These are phyloP conservation scores for Meiosimyza platycephala DNA, from an alignment of 2,888 invertebrate species.

Conservation along the genomic window DNA sequence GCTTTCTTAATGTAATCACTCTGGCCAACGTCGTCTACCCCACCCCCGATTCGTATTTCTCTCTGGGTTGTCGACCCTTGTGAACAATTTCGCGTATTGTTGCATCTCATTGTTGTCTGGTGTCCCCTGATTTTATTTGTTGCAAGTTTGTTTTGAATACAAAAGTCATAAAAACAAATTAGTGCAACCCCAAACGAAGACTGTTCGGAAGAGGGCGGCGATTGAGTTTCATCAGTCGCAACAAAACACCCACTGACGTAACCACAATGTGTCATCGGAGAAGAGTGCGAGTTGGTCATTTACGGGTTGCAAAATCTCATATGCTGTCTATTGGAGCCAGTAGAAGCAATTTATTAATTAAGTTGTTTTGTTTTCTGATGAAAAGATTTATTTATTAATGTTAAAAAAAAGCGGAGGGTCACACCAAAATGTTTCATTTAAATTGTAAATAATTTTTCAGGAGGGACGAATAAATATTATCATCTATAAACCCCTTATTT, in stretches of 20 bases:
- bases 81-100: conserved; percentile 32
- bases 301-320: too few species aligned
- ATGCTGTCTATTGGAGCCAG: too few species aligned
- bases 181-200: conserved; percentile 14
- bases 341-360: too few species aligned
- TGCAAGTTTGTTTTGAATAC: conserved; percentile 18
- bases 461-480: too few species aligned
- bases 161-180: conserved; percentile 38
- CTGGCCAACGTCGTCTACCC: not conserved
- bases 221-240: not conserved
- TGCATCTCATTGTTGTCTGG: conserved; percentile 14
- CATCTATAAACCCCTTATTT: too few species aligned
- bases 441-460: too few species aligned
- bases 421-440: too few species aligned
- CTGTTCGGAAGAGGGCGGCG: not conserved
- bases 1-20: conserved; percentile 40
- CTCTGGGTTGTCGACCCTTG: conserved; percentile 6
- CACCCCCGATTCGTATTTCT: not conserved
- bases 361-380: too few species aligned
- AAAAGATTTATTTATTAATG: too few species aligned
- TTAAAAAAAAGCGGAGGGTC: too few species aligned
- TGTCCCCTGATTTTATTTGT: not conserved
- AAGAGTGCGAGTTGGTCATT: not conserved
- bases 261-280: conserved; percentile 11
- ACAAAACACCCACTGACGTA: conserved; percentile 13